Base-by-base conservation (phyloP, 2,888 invertebrate genomes). In the Acleris laterana region DNA sequence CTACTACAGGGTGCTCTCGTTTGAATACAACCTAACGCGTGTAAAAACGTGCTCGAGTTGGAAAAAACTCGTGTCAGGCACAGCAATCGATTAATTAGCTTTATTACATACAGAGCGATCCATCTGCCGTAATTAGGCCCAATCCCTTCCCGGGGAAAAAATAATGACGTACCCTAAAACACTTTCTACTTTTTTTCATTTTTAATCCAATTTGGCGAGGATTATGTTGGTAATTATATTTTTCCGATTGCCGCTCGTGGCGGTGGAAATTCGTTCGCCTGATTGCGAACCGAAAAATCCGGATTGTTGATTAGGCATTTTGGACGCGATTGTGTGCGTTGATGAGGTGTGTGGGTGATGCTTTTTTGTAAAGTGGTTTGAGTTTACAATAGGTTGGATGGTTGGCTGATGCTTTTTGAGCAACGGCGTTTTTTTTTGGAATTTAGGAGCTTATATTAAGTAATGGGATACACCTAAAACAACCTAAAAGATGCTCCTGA, bases 161-260 rank as follows among this genome's bases (percentile, higher is more conserved):
- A 92, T 91, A 92, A 92, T 92, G 91, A 91, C 91, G 90, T 85
- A 80, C 91, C 91, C 89, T 89, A 90, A 92, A 91, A 92, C 89
- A 90, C 89, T 92, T 91, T 90, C 83, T 83, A 80, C 80, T 89
- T 90, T 89, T 89, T 89, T 84, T 84, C 87, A 89, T 91, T 92
- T 92, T 93, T 93, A 93, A 93, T 93, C 93, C 93, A 93, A 93
- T 93, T 93, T 93, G 87, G 86, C 80, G 88, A 81, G 93, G 93
- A 93, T 93, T 93, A 93, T 93, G 89, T 89, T 82, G 86, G 93
- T 93, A 93, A 93, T 93, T 93, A 93, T 93, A 92, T 92, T 92
- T 93, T 93, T 90, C 90, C 93, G 82, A 92, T 92, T 92, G 92
- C 90, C 79, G 83, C 80, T 81, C 79, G 82, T 77, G 78, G 82